These are phyloP conservation scores for Orcinus orca DNA, from an alignment of 2,113 vertebrate species.

Conservation along the genomic window DNA sequence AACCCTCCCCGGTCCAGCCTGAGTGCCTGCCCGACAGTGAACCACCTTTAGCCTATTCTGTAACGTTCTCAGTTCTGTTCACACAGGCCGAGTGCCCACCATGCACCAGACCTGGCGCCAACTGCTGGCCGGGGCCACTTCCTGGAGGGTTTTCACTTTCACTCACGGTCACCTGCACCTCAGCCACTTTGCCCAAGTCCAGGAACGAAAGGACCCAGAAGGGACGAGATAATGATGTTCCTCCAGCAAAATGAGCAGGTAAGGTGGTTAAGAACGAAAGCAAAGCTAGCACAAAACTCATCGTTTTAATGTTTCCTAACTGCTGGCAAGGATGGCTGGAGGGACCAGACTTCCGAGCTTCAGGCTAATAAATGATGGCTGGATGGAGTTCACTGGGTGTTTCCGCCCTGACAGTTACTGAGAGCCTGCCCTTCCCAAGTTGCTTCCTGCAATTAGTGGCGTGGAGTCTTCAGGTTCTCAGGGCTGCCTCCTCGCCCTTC, in stretches of 20 bases:
- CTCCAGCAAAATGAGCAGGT: neutral
- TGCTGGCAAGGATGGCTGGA: accelerated
- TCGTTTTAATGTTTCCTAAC: neutral
- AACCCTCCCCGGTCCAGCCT: accelerated
- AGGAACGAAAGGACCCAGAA: neutral
- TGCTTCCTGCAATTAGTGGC: neutral
- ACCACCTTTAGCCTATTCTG: accelerated
- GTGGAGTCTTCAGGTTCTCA: neutral
- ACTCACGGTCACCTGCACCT: accelerated
- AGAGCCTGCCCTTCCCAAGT: neutral
- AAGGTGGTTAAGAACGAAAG: neutral
- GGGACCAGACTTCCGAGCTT: neutral
- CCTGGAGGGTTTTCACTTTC: neutral
- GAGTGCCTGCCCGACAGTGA: accelerated
- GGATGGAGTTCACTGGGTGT: accelerated
- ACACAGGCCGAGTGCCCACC: no score
- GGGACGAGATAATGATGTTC: accelerated
- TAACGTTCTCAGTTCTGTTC: neutral
- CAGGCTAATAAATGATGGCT: accelerated
- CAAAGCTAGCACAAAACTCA: accelerated
- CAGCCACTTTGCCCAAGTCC: neutral
- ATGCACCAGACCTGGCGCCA: neutral
- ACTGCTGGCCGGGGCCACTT: accelerated
- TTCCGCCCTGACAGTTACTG: accelerated
- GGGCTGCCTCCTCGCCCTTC: neutral